Evolutionary conservation across 23 tunicate species (phyloP), one percentile per base, ranked within the genome.

Genomic region (Phallusia fumigata): DNA sequence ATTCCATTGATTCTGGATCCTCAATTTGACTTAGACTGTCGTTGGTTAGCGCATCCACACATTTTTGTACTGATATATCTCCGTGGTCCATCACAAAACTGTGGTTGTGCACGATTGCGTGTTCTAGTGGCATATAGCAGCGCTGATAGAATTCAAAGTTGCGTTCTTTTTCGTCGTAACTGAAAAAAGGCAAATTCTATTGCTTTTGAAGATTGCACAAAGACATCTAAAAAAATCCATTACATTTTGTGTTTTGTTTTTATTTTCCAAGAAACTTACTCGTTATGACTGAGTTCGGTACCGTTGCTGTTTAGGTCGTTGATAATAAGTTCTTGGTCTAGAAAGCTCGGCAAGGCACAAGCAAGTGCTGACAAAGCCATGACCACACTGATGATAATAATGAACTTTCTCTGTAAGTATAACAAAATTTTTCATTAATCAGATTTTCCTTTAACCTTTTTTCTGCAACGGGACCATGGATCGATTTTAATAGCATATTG

Each of bases 301-400:
- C 8, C 10, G 47, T 40, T 40, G 47, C 47, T 58, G 28, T 24
- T 58, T 16, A 58, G 69, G 28, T 58, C 69, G 28, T 24, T 58
- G 26, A 24, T 13, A 6, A 87, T 82, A 33, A 93, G 35, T 50
- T 82, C 81, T 5, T 81, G 90, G 31, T 88, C 69, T 36, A 88
- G 36, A 53, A 93, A 80, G 31, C 53, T 81, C 0, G 98, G 98
- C 53, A 93, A 30, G 0, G 87, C 93, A 49, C 86, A 88, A 8
- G 80, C 81, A 22, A 93, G 78, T 19, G 98, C 98, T 19, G 85
- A 65, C 47, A 93, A 45, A 89, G 93, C 89, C 93, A 88, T 88
- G 30, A 80, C 30, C 30, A 51, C 84, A 72, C 98, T 93, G 13
- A 85, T 86, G 12, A 28, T 84, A 72, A 81, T 81, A 51, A 86